Evolutionary conservation across 92 coral and sea anemone genomes (phyloP).

Genomic region (Meandrina meandrites): DNA sequence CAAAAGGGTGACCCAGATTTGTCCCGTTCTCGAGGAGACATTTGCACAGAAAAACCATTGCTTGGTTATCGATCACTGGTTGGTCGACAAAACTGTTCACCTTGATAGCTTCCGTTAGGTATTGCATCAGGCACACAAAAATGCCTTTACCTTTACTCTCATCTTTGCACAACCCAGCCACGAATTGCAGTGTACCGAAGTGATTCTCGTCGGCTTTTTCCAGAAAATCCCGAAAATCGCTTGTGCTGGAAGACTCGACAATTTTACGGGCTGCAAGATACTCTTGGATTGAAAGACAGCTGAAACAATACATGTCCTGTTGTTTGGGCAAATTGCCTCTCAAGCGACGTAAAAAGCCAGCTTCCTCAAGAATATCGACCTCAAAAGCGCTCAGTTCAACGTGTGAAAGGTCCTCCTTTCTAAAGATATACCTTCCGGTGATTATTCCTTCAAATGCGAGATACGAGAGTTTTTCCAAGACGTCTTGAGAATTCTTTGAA

Average conservation of each 20-base stretch:
- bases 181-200: conserved; percentile 42
- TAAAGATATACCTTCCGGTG: conserved; percentile 16
- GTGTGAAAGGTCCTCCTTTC: conserved; percentile 14
- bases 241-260: conserved; percentile 20
- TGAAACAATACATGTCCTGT: conserved; percentile 35
- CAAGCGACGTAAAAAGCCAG: conserved; percentile 42
- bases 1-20: conserved; percentile 38
- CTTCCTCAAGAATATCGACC: conserved; percentile 36
- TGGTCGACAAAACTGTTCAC: conserved; percentile 15
- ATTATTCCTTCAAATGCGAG: conserved; percentile 38
- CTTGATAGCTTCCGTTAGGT: conserved; percentile 28
- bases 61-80: conserved; percentile 43
- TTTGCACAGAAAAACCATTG: conserved; percentile 31
- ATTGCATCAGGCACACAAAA: conserved; percentile 38
- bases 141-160: conserved; percentile 19
- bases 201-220: conserved; percentile 27
- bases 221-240: conserved; percentile 45
- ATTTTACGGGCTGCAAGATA: conserved; percentile 57
- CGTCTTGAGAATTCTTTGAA: conserved; percentile 15
- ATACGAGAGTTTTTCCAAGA: conserved; percentile 31
- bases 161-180: conserved; percentile 57
- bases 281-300: conserved; percentile 56
- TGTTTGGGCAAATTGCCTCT: conserved; percentile 5
- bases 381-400: conserved; percentile 42
- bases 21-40: conserved; percentile 41